Evolutionary conservation across 2,797 vertebrate genomes (phyloP).

Genomic region (Petrocephalus schoutedeni): DNA sequence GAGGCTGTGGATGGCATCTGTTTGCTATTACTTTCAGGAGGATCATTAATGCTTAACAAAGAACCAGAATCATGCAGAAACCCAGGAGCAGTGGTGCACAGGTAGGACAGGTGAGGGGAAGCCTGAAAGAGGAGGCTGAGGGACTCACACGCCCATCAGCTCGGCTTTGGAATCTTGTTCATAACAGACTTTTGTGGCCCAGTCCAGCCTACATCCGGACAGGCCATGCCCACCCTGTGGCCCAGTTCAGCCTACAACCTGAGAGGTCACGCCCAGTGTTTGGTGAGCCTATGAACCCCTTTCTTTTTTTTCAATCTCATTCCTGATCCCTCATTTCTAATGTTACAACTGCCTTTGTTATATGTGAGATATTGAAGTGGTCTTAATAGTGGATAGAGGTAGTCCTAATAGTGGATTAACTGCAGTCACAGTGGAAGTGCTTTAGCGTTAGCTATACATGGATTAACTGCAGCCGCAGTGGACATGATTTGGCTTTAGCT

Average conservation of each 20-base stretch:
- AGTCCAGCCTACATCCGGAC: neutral
- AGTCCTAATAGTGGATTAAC: neutral
- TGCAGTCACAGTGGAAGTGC: neutral
- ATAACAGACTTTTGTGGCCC: neutral
- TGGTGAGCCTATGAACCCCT: too few relatives aligned
- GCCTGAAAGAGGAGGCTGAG: neutral
- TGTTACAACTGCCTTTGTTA: too few relatives aligned
- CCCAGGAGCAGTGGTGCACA: neutral
- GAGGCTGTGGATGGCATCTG: neutral
- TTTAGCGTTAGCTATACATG: neutral
- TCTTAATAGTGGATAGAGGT: too few relatives aligned
- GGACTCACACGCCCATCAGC: neutral
- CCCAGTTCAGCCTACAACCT: neutral
- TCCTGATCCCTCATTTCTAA: too few relatives aligned
- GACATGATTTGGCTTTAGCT: neutral
- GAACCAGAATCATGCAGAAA: conserved; percentile 13
- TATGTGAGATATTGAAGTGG: too few relatives aligned
- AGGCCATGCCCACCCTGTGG: neutral
- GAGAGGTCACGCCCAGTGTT: neutral
- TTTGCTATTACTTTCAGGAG: neutral
- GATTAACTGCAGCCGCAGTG: neutral
- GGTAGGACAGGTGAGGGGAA: neutral
- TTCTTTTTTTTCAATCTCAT: too few relatives aligned
- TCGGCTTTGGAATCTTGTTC: neutral
- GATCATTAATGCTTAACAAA: conserved; percentile 2